phyloP scores from a whole-genome alignment of 2,888 invertebrate genomes.

The Anaspis maculata region DNA sequence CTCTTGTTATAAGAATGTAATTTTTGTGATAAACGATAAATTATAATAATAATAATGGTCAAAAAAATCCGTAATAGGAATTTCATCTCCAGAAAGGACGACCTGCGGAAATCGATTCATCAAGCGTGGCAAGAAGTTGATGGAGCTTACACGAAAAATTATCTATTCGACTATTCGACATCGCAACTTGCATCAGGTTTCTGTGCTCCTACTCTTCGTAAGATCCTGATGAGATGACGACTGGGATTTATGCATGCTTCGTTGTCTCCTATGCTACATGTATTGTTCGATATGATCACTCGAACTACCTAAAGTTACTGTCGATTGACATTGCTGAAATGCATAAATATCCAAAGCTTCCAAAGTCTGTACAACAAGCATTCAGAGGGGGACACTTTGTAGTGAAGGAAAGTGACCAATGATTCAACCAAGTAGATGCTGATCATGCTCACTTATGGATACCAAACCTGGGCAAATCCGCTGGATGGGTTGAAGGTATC shows the following conservation, averaged over 20 bases:
- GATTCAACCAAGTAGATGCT: slow-evolving; percentile 13
- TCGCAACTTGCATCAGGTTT: too few species aligned
- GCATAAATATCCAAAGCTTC: slow-evolving; percentile 6
- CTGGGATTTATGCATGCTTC: slow-evolving; percentile 11
- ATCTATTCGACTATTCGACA: too few species aligned
- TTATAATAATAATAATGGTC: too few species aligned
- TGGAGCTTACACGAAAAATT: too few species aligned
- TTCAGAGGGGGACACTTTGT: slow-evolving; percentile 10
- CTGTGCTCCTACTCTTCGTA: slow-evolving; percentile 10
- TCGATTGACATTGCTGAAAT: slow-evolving; percentile 10
- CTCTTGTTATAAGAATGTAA: too few species aligned
- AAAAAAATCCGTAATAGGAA: too few species aligned
- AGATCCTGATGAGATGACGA: slow-evolving; percentile 10
- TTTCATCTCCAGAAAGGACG: too few species aligned
- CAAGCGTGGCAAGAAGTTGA: too few species aligned
- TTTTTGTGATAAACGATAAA: too few species aligned
- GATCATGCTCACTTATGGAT: slow-evolving; percentile 12
- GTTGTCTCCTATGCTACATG: slow-evolving; percentile 14
- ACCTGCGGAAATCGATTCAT: too few species aligned
- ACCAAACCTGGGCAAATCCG: not conserved
- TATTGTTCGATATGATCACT: slow-evolving; percentile 13
- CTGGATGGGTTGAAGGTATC: slow-evolving; percentile 5
- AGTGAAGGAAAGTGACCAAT: not conserved
- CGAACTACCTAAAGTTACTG: slow-evolving; percentile 9
- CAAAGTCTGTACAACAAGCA: slow-evolving; percentile 5